phyloP scores from a whole-genome alignment of 37 sponge, comb jelly and placozoan species.

The Chondrosia reniformis region DNA sequence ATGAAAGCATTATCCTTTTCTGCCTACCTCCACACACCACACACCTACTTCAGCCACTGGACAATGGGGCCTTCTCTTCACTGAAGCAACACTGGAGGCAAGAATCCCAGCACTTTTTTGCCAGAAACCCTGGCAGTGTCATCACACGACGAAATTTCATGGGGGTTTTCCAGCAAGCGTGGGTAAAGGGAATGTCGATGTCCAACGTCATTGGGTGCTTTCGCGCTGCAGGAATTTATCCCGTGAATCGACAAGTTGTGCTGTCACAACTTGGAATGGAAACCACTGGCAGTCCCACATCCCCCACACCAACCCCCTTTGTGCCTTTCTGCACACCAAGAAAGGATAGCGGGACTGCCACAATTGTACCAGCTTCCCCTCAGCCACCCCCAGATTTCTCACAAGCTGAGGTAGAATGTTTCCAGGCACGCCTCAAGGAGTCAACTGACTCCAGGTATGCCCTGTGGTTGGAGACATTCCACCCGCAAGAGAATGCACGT shows the following conservation, averaged over 20 bases:
- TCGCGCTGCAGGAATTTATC: slow-evolving; percentile 13
- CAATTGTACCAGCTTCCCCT: no score
- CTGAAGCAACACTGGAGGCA: slow-evolving; percentile 31
- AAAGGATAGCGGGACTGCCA: neutral
- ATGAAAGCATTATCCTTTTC: slow-evolving; percentile 18
- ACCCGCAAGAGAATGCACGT: neutral
- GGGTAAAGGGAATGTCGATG: slow-evolving; percentile 28
- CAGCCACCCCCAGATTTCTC: neutral
- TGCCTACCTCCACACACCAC: slow-evolving; percentile 39
- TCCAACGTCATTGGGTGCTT: slow-evolving; percentile 20
- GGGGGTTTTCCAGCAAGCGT: neutral
- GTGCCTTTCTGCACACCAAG: neutral
- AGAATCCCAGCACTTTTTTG: slow-evolving; percentile 25
- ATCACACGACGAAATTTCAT: slow-evolving; percentile 6
- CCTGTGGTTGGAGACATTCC: neutral
- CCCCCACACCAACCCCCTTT: neutral
- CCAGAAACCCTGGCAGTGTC: slow-evolving; percentile 25
- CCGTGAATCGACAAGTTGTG: neutral
- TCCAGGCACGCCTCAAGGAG: neutral
- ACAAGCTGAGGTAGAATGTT: neutral
- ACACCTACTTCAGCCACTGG: slow-evolving; percentile 43
- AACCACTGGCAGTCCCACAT: neutral
- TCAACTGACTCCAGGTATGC: neutral
- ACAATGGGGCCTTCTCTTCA: slow-evolving; percentile 20
- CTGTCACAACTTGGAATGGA: neutral